These are phyloP conservation scores for Oceanodroma leucorhoa DNA, from an alignment of 2,797 vertebrate species.

Conservation along the genomic window DNA sequence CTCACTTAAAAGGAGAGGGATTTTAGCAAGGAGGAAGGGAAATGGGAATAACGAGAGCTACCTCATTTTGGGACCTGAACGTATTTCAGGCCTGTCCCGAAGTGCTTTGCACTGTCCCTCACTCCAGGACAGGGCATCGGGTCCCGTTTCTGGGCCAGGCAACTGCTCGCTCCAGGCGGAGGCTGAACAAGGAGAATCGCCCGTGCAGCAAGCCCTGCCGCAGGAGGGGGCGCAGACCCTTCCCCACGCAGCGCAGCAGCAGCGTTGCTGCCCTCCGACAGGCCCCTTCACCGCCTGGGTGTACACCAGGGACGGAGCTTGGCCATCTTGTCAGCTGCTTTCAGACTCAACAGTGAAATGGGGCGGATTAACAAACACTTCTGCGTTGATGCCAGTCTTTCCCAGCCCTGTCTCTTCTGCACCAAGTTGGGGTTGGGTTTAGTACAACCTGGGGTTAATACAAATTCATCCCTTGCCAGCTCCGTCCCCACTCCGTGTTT, in stretches of 20 bases:
- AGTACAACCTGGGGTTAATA: too few relatives aligned
- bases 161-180: not conserved
- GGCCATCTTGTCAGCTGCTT: not conserved
- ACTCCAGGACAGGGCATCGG: fast-evolving
- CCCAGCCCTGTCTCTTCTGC: not conserved
- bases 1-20: not conserved
- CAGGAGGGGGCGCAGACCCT: too few relatives aligned
- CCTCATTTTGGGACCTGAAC: not conserved
- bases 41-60: not conserved
- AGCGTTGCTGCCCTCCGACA: not conserved
- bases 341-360: not conserved
- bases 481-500: not conserved
- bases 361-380: not conserved
- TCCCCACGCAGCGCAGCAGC: fast-evolving
- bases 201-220: fast-evolving
- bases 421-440: not conserved
- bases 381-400: not conserved
- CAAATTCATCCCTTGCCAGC: not conserved
- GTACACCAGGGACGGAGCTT: fast-evolving
- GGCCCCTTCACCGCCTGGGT: fast-evolving
- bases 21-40: not conserved
- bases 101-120: not conserved
- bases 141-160: not conserved
- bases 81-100: not conserved
- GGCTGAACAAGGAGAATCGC: fast-evolving